phyloP scores from a whole-genome alignment of 1,140 invertebrate genomes.

The Hesperophylax magnus region DNA sequence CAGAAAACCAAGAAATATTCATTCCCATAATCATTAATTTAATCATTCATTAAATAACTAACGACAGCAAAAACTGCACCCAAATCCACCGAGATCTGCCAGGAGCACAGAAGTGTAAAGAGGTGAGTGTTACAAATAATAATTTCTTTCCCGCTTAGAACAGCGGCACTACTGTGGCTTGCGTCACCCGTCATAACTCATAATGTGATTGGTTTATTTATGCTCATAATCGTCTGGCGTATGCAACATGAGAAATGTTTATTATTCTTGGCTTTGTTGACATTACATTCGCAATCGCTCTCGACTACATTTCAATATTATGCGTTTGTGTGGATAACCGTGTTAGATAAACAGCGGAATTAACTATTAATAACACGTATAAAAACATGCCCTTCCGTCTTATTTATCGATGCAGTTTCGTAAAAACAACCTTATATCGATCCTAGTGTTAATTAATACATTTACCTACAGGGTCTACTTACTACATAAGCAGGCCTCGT shows the following conservation, averaged over 20 bases:
- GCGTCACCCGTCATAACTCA: conserved; percentile 5
- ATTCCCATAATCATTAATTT: too few species aligned
- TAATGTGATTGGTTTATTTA: too few species aligned
- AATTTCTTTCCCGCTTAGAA: conserved; percentile 19
- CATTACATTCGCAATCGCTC: background rate
- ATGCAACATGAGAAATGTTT: conserved; percentile 16
- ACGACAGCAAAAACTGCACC: background rate
- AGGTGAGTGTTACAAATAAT: background rate
- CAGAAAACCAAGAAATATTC: too few species aligned
- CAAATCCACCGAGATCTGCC: background rate
- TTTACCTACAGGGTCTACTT: too few species aligned
- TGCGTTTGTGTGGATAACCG: background rate
- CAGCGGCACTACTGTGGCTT: background rate
- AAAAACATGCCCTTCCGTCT: too few species aligned
- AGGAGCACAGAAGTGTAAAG: background rate
- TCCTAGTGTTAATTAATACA: too few species aligned
- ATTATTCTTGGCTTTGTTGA: conserved; percentile 8
- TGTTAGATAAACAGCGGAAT: background rate
- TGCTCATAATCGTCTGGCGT: conserved; percentile 4
- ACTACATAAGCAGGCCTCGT: too few species aligned
- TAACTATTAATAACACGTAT: background rate
- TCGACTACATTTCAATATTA: background rate
- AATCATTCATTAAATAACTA: too few species aligned
- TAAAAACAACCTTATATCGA: too few species aligned
- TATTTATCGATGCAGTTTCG: too few species aligned